Evolutionary conservation across 2,797 vertebrate species (phyloP), one percentile per base, ranked within the genome.

Genomic region (Rhynchotus rufescens): DNA sequence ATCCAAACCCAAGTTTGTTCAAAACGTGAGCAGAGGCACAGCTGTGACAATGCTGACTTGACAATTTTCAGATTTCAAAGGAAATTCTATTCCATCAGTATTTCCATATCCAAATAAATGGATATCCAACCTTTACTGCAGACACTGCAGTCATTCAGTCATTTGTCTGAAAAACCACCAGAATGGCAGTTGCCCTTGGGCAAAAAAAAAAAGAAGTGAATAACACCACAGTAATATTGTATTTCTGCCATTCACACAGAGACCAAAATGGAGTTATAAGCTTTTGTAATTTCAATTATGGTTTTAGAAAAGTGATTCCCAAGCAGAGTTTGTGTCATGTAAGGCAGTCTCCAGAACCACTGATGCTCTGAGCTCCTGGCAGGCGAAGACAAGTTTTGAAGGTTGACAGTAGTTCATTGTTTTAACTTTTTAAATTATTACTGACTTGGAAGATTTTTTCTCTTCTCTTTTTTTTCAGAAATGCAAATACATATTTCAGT

Each of bases 1-100:
- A 95, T 91, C 78, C 88, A 95, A 94, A 93, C 76, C 65, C 89
- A 92, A 92, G 92, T 94, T 90, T 90, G 81, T 68, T 88, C 81
- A 95, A 94, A 96, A 95, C 17, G 92, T 95, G 92, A 95, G 72
- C 57, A 77, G 80, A 68, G 80, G 57, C 91, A 77, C 93, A 96
- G 94, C 92, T 95, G 93, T 88, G 68, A 95, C 80, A 95, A 77
- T 44, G 94, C 93, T 96, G 94, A 94, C 75, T 77, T 71, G 4
- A 68, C 88, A 80, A 62, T 91, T 68, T 84, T 93, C 85, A 61
- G 42, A 25, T 91, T 93, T 91, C 92, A 95, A 92, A 95, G 87
- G 44, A 36, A 93, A 94, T 42, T 54, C 84, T 92, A 95, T 52
- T 49, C 75, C 89, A 77, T 86, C 57, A n/a, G 42, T 68, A 82